Evolutionary conservation across 2,888 invertebrate species (phyloP), one percentile per base, ranked within the genome.

Genomic region (Lepidocyrtinus sp.): DNA sequence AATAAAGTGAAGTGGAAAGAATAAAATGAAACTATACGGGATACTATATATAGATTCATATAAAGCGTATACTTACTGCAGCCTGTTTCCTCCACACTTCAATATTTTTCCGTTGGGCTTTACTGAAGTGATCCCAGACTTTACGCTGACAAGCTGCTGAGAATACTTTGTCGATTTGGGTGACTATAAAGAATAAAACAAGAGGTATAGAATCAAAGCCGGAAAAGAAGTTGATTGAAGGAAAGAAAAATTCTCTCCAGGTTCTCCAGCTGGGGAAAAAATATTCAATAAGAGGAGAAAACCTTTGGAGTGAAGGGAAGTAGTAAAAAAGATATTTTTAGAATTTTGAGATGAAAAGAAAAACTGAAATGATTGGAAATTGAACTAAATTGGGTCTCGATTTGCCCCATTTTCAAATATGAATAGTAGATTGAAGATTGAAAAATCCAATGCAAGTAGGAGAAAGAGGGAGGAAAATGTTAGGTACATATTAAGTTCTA

Each of bases 121-220:
- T 98, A 91, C 97, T 97, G 94, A 98, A 98, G 93, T 98, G 98
- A 93, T 98, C 98, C 98, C 98, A 98, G 90, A 96, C 96, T 91
- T 97, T 97, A 93, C 98, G 97, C 92, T 97, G 97, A 91, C 94
- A 94, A 89, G 97, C 96, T 88, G 96, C 95, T 90, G 92, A 92
- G 93, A 98, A 97, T 91, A 98, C 96, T 92, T 95, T 95, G 94
- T 96, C 97, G 92, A 98, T 97, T 94, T 97, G 97, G 93, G 95
- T 95, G 94, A 98, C 98, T 98, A 95, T 88, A 88, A 85, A 82
- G 80, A 61, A 81, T 76, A 84, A 83, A 81, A 81, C n/a, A 21
- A 64, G 26, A 3, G 26, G 26, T 22, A 19, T n/a, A 17, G 55
- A 61, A 63, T 15, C 15, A 25, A 15, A 22, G 12, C 3, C 15